Percentiles rank a stretch among this genome's conserved stretches.
Conservation (phyloP, 2,113 vertebrate species). For the Hippotragus niger region DNA sequence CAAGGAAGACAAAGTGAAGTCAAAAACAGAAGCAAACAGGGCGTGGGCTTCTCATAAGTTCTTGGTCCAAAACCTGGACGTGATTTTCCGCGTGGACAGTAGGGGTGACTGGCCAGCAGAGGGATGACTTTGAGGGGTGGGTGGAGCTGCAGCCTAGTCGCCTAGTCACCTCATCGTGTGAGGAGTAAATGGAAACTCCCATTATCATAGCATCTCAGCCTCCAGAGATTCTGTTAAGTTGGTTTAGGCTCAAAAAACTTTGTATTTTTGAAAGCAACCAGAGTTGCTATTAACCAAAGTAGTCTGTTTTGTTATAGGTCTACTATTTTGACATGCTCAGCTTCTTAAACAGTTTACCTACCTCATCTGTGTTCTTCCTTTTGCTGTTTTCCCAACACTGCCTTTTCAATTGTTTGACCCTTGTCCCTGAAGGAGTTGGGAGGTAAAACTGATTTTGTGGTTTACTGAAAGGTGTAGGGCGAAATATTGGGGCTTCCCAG, state of each 20-base stretch:
- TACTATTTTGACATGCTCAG: neutral
- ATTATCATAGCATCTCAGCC: neutral
- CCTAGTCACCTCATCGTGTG: neutral
- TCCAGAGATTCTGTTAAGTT: neutral
- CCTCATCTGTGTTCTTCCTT: neutral
- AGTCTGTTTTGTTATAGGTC: neutral
- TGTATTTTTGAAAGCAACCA: neutral
- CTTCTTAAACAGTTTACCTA: neutral
- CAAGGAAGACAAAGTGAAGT: constrained; percentile 23
- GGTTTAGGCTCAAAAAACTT: neutral
- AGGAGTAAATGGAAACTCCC: neutral
- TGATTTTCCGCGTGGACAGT: neutral
- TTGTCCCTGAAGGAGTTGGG: neutral
- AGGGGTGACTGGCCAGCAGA: neutral
- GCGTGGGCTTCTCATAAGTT: neutral
- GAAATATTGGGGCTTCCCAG: neutral
- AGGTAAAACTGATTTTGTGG: neutral
- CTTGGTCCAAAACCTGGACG: neutral
- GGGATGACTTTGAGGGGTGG: neutral
- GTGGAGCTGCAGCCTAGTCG: neutral
- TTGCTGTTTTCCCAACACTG: neutral
- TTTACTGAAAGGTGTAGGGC: neutral
- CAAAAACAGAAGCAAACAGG: constrained; percentile 23
- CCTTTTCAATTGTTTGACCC: neutral
- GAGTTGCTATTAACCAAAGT: neutral